Percentiles rank a stretch among this genome's conserved stretches.
Conservation (phyloP, 2,888 invertebrate genomes). For the Apodemia zela region DNA sequence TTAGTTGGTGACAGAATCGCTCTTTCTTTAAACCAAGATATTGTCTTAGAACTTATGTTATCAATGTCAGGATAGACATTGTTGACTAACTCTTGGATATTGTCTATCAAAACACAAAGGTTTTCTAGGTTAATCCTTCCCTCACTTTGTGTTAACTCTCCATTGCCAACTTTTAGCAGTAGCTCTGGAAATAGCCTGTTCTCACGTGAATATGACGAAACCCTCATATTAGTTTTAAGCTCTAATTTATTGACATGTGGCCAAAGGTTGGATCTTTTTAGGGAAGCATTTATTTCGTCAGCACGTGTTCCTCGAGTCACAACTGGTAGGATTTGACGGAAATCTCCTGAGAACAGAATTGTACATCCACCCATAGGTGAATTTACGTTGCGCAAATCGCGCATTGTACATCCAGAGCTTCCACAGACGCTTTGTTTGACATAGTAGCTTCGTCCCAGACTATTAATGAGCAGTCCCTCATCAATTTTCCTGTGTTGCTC, state of each 20-base stretch:
- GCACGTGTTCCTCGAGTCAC: conserved; percentile 35
- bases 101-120: conserved; percentile 29
- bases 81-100: conserved; percentile 28
- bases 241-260: conserved; percentile 35
- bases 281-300: conserved; percentile 36
- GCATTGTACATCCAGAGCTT: conserved; percentile 39
- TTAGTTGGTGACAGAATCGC: conserved; percentile 37
- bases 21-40: conserved; percentile 36
- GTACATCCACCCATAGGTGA: conserved; percentile 35
- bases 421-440: conserved; percentile 37
- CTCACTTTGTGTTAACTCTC: conserved; percentile 33
- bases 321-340: conserved; percentile 37
- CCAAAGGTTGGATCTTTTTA: conserved; percentile 35
- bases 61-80: conserved; percentile 36
- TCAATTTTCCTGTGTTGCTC: conserved; percentile 37
- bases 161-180: conserved; percentile 23
- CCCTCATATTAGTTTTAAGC: conserved; percentile 30
- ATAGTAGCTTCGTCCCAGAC: conserved; percentile 37
- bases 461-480: conserved; percentile 37
- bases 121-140: conserved; percentile 18
- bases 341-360: conserved; percentile 36
- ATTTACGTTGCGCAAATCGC: conserved; percentile 35
- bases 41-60: conserved; percentile 33
- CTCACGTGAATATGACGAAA: conserved; percentile 30
- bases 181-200: conserved; percentile 36